phyloP scores from a whole-genome alignment of 2,797 vertebrate species.

The Octomys mimax region DNA sequence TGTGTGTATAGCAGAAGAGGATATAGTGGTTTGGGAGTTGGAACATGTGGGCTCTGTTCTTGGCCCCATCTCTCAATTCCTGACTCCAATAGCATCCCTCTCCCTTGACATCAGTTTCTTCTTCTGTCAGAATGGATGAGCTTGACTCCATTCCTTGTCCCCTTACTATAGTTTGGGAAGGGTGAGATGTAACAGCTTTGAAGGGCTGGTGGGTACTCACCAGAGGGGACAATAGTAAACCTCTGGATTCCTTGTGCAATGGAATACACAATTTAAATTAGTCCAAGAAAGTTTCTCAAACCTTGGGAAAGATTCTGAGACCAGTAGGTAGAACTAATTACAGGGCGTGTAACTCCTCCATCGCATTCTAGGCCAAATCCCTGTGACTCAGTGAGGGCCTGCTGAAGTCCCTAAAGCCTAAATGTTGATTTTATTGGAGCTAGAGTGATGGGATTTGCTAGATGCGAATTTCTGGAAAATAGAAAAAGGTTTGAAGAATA shows the following conservation, averaged over 20 bases:
- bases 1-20: neutral
- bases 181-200: neutral
- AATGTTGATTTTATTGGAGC: neutral
- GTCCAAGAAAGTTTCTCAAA: conserved; percentile 7
- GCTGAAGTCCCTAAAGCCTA: neutral
- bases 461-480: neutral
- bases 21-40: neutral
- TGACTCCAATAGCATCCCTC: neutral
- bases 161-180: neutral
- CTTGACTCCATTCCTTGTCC: neutral
- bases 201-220: neutral
- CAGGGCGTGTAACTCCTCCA: neutral
- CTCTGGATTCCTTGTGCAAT: neutral
- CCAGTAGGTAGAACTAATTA: neutral
- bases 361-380: neutral
- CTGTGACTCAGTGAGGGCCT: neutral
- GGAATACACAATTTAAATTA: neutral
- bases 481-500: conserved; percentile 19
- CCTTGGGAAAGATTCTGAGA: neutral
- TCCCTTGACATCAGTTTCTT: neutral
- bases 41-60: neutral
- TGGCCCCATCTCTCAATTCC: neutral
- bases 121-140: neutral
- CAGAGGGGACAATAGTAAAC: neutral
- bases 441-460: neutral